These are phyloP conservation scores for Scaeva pyrastri DNA, from an alignment of 2,888 invertebrate species.

Conservation along the genomic window DNA sequence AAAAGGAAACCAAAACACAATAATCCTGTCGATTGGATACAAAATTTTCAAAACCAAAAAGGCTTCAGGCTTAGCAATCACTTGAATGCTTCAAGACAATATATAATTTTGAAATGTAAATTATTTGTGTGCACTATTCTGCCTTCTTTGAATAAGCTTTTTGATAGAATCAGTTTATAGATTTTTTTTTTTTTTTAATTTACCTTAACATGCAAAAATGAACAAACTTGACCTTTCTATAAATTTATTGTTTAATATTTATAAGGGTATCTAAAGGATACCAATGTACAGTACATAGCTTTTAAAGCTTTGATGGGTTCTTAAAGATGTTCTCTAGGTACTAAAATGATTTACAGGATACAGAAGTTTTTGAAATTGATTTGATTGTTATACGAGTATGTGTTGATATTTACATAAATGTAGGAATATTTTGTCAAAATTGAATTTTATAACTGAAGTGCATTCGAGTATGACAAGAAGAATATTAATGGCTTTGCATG, in stretches of 20 bases:
- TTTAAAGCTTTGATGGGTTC: conserved; percentile 7
- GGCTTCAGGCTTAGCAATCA: not conserved
- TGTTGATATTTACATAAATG: not conserved
- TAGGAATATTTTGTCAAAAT: not conserved
- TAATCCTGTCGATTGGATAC: conserved; percentile 37
- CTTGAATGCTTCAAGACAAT: not conserved
- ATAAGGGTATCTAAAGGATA: not conserved
- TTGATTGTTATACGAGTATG: not conserved
- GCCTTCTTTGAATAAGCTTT: conserved; percentile 2
- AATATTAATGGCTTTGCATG: not conserved
- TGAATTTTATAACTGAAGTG: not conserved
- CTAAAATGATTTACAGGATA: not conserved
- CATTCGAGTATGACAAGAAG: not conserved
- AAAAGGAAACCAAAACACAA: conserved; percentile 13
- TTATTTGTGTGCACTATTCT: not conserved
- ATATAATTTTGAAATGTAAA: conserved; percentile 38
- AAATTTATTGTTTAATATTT: not conserved
- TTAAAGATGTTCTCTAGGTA: not conserved
- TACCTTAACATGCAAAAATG: not conserved
- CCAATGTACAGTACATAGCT: not conserved
- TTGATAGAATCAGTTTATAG: conserved; percentile 22
- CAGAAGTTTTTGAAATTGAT: not conserved
- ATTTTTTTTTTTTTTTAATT: too few relatives aligned
- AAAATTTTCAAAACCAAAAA: conserved; percentile 8
- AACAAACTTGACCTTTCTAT: not conserved